Evolutionary conservation across 92 coral and sea anemone genomes (phyloP).

Genomic region (Phenganax marumi): DNA sequence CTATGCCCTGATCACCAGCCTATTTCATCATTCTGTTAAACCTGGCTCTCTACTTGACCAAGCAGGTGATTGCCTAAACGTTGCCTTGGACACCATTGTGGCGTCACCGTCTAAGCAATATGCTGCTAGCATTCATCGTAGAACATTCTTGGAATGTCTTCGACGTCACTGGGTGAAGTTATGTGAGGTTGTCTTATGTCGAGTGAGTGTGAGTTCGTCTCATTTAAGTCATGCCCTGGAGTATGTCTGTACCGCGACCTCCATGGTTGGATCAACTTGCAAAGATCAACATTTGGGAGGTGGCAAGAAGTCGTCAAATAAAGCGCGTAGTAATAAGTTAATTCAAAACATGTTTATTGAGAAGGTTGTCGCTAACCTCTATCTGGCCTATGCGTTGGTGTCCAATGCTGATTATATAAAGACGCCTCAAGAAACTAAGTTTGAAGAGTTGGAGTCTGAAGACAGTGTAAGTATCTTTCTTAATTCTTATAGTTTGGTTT

Average conservation of each 20-base stretch:
- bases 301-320: background rate
- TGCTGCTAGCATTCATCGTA: background rate
- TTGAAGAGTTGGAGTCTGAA: background rate
- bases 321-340: background rate
- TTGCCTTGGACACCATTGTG: constrained; percentile 23
- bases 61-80: background rate
- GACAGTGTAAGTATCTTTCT: background rate
- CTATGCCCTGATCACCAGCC: constrained; percentile 2
- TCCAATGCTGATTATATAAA: constrained; percentile 2
- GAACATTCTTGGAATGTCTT: constrained; percentile 26
- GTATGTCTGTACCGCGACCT: background rate
- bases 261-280: constrained; percentile 7
- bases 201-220: constrained; percentile 49
- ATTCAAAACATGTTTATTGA: constrained; percentile 24
- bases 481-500: too few species aligned
- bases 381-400: constrained; percentile 27
- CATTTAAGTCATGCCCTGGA: constrained; percentile 40
- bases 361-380: constrained; percentile 34
- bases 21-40: constrained; percentile 15
- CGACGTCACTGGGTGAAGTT: constrained; percentile 74
- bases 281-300: background rate
- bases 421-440: background rate
- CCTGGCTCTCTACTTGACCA: background rate
- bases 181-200: constrained; percentile 64
- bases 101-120: constrained; percentile 3